Conservation (phyloP, 2,113 vertebrate species). For the Drymodes brunneopygia region DNA sequence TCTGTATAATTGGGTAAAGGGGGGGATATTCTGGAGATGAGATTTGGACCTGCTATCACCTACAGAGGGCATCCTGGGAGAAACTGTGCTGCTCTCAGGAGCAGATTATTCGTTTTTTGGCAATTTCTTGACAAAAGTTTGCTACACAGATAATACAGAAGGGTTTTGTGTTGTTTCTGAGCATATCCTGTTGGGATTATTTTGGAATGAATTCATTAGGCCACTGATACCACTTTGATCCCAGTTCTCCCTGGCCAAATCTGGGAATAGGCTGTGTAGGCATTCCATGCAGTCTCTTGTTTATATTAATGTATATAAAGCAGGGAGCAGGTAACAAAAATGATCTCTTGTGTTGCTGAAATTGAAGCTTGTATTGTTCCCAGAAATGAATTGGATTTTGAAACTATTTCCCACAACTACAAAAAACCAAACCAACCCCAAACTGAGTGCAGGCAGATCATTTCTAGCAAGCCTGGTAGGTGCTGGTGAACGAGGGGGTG, state of each 20-base stretch:
- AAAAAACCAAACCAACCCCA: not conserved
- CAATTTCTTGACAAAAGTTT: not conserved
- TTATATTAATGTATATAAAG: not conserved
- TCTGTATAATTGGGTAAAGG: not conserved
- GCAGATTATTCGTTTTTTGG: not conserved
- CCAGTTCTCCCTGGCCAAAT: not conserved
- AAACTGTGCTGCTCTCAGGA: not conserved
- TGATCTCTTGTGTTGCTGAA: not conserved
- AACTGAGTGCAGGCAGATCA: not conserved
- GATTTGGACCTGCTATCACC: not conserved
- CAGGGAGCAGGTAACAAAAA: not conserved
- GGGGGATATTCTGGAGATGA: not conserved
- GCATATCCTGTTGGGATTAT: not conserved
- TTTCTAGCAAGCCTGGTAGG: not conserved
- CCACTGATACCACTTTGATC: not conserved
- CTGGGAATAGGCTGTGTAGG: not conserved
- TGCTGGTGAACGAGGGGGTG: not conserved
- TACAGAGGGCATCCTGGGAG: not conserved
- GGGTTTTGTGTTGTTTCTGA: not conserved
- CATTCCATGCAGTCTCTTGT: not conserved
- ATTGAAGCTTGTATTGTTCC: not conserved
- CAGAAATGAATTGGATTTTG: not conserved
- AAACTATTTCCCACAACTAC: not conserved
- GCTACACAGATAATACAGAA: not conserved
- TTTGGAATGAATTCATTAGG: not conserved